Evolutionary conservation across 2,113 vertebrate species (phyloP).

Genomic region (Panthera tigris): DNA sequence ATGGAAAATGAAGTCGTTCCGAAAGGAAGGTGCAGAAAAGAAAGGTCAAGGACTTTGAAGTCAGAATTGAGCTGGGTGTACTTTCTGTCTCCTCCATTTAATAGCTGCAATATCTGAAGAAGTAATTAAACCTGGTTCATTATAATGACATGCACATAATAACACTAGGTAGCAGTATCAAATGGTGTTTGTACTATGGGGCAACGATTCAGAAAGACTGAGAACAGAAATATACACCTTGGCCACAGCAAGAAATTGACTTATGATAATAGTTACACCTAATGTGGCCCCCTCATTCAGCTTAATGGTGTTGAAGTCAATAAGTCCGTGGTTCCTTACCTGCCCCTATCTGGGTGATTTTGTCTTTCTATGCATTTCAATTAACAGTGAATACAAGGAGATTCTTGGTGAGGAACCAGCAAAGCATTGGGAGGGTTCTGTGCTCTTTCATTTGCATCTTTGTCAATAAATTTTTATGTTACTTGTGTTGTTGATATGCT

Average conservation of each 20-base stretch:
- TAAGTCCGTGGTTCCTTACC: background rate
- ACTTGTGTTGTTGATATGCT: background rate
- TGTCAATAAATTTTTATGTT: background rate
- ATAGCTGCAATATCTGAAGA: background rate
- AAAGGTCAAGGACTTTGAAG: background rate
- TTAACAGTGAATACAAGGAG: background rate
- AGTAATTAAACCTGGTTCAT: background rate
- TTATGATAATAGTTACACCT: background rate
- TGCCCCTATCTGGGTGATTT: background rate
- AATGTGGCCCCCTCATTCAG: background rate
- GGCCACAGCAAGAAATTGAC: background rate
- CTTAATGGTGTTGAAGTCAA: background rate
- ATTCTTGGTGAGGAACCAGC: background rate
- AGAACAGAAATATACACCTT: background rate
- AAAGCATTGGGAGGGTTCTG: background rate
- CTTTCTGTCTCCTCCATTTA: background rate
- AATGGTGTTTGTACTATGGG: background rate
- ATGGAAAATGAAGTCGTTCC: background rate
- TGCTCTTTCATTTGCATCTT: background rate
- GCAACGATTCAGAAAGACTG: background rate
- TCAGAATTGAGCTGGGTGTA: background rate
- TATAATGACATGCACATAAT: background rate
- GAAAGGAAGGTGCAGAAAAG: background rate
- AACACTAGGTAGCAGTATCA: background rate
- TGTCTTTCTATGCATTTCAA: background rate